Evolutionary conservation across 2,797 vertebrate genomes (phyloP).

Genomic region (Labroides dimidiatus): DNA sequence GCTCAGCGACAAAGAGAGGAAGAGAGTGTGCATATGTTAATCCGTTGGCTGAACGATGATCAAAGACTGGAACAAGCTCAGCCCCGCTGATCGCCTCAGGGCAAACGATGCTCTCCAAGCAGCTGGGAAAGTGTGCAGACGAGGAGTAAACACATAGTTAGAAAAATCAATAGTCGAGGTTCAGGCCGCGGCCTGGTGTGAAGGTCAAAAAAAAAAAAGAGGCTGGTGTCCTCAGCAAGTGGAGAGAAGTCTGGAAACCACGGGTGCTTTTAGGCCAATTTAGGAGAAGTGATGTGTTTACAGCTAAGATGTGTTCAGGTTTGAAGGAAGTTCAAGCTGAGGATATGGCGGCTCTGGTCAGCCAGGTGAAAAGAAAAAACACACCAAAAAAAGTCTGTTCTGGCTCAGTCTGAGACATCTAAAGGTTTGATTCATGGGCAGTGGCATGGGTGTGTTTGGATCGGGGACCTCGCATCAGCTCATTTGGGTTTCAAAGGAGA

Average conservation of each 20-base stretch:
- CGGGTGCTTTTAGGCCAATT: constrained; percentile 71
- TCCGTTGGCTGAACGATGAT: constrained; percentile 87
- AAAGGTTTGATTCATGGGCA: constrained; percentile 49
- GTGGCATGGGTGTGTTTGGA: constrained; percentile 47
- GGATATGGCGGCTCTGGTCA: constrained; percentile 48
- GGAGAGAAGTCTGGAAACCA: constrained; percentile 62
- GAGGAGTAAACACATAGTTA: constrained; percentile 84
- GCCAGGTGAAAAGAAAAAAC: constrained; percentile 3
- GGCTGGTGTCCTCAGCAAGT: constrained; percentile 51
- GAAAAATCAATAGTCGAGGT: constrained; percentile 82
- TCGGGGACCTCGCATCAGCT: constrained; percentile 58
- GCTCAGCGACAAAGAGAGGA: constrained; percentile 84
- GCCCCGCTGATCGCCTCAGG: constrained; percentile 90
- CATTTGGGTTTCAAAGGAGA: constrained; percentile 83
- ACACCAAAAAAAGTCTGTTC: constrained; percentile 22
- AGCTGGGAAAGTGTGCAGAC: constrained; percentile 78
- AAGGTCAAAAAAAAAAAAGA: constrained; percentile 70
- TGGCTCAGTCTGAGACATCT: constrained; percentile 46
- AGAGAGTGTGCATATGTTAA: constrained; percentile 88
- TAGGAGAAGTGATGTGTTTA: constrained; percentile 67
- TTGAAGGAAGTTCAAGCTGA: constrained; percentile 62
- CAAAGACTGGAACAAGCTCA: constrained; percentile 88
- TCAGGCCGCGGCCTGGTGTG: constrained; percentile 64
- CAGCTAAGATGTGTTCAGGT: constrained; percentile 65
- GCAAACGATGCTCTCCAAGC: constrained; percentile 82